Base-by-base conservation (phyloP, 2,888 invertebrate species). In the Spodoptera exigua region DNA sequence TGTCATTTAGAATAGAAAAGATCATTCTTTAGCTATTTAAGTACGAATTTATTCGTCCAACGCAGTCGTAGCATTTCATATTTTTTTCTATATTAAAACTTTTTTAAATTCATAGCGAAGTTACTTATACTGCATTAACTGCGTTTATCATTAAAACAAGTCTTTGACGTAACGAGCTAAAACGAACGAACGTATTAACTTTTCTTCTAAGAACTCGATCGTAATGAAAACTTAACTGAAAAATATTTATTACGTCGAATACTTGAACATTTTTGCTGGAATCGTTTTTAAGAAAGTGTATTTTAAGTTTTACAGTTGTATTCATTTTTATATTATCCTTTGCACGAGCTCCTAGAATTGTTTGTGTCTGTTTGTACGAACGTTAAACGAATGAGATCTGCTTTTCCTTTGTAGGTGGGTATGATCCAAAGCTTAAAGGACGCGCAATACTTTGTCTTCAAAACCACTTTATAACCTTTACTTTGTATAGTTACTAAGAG, bases 401-500 rank as follows among this genome's bases (percentile, higher is more conserved):
- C 14, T 2, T 21, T 7, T 47, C 17, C 32, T 53, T 60, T 67
- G 46, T 47, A 39, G 17, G 46, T 47, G 36, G 17, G 43, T 40
- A 40, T 40, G 51, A 52, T 67, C 51, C 40, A 9, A 37, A 44
- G 44, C 43, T 55, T 58, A 52, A 40, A 65, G 37, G 36, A 39
- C 36, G 44, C 47, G 41, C 54, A 52, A 51, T 65, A 59, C 61
- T 54, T 62, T 53, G 66, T 61, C 40, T 63, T 41, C 17, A 40
- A 46, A 60, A 52, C 27, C 44, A 48, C 44, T 44, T 53, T 56
- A 52, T 49, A 56, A 14, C 39, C 58, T 68, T 72, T 65, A 64
- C 66, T 76, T 77, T 75, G 80, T 79, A 76, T 79, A 73, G 78
- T 83, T 76, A 77, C 77, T 62, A 65, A 66, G 67, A 63, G 65